Base-by-base conservation (phyloP, 1,140 invertebrate species). In the Aphaenogaster ashmeadi region DNA sequence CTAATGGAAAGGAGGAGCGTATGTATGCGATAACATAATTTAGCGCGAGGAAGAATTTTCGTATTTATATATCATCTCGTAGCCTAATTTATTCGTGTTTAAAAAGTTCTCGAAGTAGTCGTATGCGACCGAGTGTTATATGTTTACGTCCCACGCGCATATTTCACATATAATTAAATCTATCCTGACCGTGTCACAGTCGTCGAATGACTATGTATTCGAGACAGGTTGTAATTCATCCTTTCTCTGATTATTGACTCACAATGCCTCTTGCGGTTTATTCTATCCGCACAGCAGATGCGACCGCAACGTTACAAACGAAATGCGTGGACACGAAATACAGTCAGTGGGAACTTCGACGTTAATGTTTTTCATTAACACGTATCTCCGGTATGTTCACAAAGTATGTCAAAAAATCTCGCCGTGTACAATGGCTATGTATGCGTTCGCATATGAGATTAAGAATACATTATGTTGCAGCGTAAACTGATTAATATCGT, bases 211-310 rank as follows among this genome's bases (percentile, higher is more conserved):
- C 18, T 54, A 5, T 71, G 38, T 41, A 52, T 58, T 74, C 80
- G 69, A 74, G 80, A 60, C 69, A 60, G 27, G 27, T 58, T 81
- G 66, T 74, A 84, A 84, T 74, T 74, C 69, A 84, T 84, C 69
- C 80, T 84, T 71, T 75, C 27, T 44, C 69, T 56, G 54, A 84
- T 84, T 75, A 84, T 84, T 75, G 80, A 84, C 69, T 84, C 67
- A 60, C 80, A 47, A 84, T 74, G 80, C 33, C 41, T 60, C 27
- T 84, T 75, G 80, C 69, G 80, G 80, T 84, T 62, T 75, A 41
- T 74, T 33, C 79, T 71, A 75, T 84, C 69, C 54, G 80, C n/a
- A 36, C 64, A 33, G 7, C 52, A 56, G n/a, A 50, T 38, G 80
- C 69, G 69, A 84, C 54, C 80, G 80, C 80, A 75, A 60, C 18